Base-by-base conservation (phyloP, 1,140 invertebrate genomes). In the Zaprionus lachaisei region DNA sequence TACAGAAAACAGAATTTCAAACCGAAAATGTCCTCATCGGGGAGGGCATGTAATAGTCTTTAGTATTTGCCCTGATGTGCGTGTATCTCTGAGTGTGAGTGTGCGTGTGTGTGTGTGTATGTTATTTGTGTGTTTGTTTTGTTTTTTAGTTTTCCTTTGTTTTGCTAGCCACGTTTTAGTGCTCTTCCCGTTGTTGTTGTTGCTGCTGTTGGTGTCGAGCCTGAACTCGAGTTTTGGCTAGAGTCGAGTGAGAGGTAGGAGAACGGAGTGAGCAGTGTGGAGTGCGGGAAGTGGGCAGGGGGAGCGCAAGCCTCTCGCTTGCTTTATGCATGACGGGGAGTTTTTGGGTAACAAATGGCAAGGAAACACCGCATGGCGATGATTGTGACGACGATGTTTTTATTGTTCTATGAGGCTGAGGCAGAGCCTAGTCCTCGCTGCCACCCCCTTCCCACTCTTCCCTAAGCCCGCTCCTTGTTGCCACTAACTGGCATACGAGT, bases 321-420 rank as follows among this genome's bases (percentile, higher is more conserved):
- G 66, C 49, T 70, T 71, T 63, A 71, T 75, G 51, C 60, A 63
- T 57, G 58, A 24, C 41, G 38, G 38, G 66, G 58, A 73, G 77
- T 64, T 63, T 62, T 74, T 44, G 20, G 83, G 54, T 57, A 85
- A 87, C 80, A 86, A 86, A 86, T 86, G 83, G 80, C 77, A 78
- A 89, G 84, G 77, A 80, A 83, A 86, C 83, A 87, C 83, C 83
- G 83, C 83, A 89, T 87, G 83, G 83, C 83, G 83, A 87, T 89
- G 83, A 87, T 87, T 87, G 83, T 87, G 83, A 89, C 84, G 83
- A 87, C 84, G 78, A 87, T 87, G 83, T 87, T 87, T 87, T 87
- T 84, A 87, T 87, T 87, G 84, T 87, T 87, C 81, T 87, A 78
- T 86, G 79, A 86, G 77, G 72, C 83, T 80, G 72, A 74, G 72